Conservation (phyloP, 2,113 vertebrate species). For the Apodemus sylvaticus region DNA sequence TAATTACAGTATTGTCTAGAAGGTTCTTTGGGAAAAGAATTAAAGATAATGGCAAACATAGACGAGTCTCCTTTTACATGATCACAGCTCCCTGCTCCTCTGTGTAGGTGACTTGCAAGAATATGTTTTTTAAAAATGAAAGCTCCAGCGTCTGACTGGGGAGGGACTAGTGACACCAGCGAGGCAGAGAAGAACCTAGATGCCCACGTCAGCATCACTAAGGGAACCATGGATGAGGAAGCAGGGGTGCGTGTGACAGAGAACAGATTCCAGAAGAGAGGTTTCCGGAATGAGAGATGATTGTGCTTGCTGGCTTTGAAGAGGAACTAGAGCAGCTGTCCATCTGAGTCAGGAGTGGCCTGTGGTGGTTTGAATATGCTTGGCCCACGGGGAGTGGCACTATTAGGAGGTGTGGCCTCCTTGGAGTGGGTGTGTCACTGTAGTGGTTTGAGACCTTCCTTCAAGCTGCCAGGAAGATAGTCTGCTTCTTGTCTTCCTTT, state of each 20-base stretch:
- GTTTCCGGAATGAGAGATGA: background rate
- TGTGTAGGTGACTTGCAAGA: background rate
- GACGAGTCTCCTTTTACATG: background rate
- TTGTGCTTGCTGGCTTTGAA: background rate
- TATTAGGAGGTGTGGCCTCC: too few species aligned
- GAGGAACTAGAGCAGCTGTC: background rate
- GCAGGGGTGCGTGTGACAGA: background rate
- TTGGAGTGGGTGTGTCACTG: too few species aligned
- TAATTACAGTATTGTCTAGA: constrained; percentile 9
- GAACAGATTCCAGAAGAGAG: background rate
- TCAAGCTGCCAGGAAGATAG: too few species aligned
- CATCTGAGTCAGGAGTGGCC: background rate
- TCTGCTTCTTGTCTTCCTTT: too few species aligned
- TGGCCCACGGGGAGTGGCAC: too few species aligned
- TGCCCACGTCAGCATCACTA: background rate
- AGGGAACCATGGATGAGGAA: background rate
- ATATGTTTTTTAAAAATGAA: background rate
- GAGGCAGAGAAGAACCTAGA: background rate
- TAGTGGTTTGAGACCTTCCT: too few species aligned
- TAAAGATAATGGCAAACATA: constrained; percentile 14
- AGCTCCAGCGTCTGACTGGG: background rate
- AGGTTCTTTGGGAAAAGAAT: background rate
- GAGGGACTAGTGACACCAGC: background rate
- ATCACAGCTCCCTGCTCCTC: background rate
- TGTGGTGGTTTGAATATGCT: too few species aligned